Conservation (phyloP, 2,113 vertebrate species). For the Chaenogobius annularis region DNA sequence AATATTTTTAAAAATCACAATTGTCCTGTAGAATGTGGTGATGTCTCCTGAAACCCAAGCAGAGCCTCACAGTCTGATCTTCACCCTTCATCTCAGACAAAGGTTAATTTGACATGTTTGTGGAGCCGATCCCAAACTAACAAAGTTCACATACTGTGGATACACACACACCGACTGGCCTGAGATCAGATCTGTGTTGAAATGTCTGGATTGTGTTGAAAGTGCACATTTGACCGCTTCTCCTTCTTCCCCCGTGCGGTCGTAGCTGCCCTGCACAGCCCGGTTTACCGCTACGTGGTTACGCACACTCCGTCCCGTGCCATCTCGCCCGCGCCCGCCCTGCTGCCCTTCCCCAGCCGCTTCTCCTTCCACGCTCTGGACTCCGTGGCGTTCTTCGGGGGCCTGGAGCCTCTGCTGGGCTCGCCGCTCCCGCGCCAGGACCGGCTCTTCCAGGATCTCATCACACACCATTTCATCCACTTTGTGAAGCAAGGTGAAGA, state of each 20-base stretch:
- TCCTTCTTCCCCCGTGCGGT: neutral
- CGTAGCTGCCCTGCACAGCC: constrained; percentile 58
- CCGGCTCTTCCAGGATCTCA: constrained; percentile 62
- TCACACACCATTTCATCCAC: constrained; percentile 66
- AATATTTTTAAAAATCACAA: too few relatives aligned
- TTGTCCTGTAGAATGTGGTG: too few relatives aligned
- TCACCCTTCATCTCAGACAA: too few relatives aligned
- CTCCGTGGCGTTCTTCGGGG: constrained; percentile 67
- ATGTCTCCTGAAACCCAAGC: too few relatives aligned
- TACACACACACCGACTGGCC: too few relatives aligned
- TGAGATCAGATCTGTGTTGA: too few relatives aligned
- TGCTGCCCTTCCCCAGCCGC: constrained; percentile 64
- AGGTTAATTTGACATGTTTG: too few relatives aligned
- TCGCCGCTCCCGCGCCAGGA: constrained; percentile 52
- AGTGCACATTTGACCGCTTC: too few relatives aligned
- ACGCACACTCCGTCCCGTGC: constrained; percentile 72
- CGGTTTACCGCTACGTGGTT: constrained; percentile 80
- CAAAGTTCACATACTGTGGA: too few relatives aligned
- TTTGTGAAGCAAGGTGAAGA: constrained; percentile 67
- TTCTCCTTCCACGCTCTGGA: constrained; percentile 80
- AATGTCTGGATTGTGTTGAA: too few relatives aligned
- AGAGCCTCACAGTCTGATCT: too few relatives aligned
- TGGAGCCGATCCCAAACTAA: too few relatives aligned
- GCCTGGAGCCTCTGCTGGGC: constrained; percentile 57
- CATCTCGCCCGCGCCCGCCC: neutral